These are phyloP conservation scores for Eupithecia subfuscata DNA, from an alignment of 2,888 invertebrate genomes.

Conservation along the genomic window DNA sequence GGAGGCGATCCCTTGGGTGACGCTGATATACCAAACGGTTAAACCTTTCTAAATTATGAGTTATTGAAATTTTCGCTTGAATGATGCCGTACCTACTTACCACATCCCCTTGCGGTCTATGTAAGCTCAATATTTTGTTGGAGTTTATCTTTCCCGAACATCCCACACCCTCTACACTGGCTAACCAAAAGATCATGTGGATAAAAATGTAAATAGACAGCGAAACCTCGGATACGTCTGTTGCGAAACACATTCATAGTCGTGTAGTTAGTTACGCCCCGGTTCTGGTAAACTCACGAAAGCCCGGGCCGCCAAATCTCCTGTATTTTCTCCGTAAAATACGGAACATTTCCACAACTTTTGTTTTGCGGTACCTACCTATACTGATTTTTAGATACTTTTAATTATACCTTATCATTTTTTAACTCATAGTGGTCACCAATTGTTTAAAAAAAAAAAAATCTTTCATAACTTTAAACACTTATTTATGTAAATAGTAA, in stretches of 20 bases:
- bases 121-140: not conserved
- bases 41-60: slow-evolving; percentile 75
- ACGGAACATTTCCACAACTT: slow-evolving; percentile 48
- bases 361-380: slow-evolving; percentile 25
- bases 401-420: not conserved
- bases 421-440: slow-evolving; percentile 1
- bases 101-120: not conserved
- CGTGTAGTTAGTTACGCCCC: slow-evolving; percentile 71
- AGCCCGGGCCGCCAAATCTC: slow-evolving; percentile 67
- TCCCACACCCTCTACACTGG: slow-evolving; percentile 39
- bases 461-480: too few relatives aligned
- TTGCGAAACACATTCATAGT: slow-evolving; percentile 70
- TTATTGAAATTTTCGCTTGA: slow-evolving; percentile 75
- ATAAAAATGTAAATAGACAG: slow-evolving; percentile 50
- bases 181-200: slow-evolving; percentile 23
- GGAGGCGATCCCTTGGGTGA: slow-evolving; percentile 67
- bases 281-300: slow-evolving; percentile 63
- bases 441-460: too few relatives aligned
- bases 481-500: too few relatives aligned
- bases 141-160: slow-evolving; percentile 49
- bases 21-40: slow-evolving; percentile 66
- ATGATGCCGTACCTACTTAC: slow-evolving; percentile 44
- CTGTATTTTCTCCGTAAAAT: slow-evolving; percentile 63
- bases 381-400: not conserved
- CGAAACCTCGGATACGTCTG: slow-evolving; percentile 66